Evolutionary conservation across 53 echinoderm and acorn worm genomes (phyloP).

Genomic region (Arbacia lixula): DNA sequence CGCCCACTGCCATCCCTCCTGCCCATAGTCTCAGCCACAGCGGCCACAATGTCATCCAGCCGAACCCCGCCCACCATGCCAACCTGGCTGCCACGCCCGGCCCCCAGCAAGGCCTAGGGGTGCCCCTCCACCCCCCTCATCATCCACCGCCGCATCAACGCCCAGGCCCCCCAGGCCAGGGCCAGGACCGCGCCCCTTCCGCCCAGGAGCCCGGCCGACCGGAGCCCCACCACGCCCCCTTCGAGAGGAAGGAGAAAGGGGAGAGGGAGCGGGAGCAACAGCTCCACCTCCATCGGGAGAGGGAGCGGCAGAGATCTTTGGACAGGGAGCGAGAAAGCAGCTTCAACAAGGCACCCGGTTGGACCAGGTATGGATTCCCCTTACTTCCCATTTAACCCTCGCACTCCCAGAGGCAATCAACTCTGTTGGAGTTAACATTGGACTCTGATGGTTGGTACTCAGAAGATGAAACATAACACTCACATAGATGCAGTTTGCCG

Average conservation of each 20-base stretch:
- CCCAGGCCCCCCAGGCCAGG: not conserved
- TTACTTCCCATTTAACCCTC: not conserved
- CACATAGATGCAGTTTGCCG: too few relatives aligned
- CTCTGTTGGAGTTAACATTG: too few relatives aligned
- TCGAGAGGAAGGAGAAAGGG: constrained; percentile 39
- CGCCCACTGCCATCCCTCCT: not conserved
- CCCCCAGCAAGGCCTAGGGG: constrained; percentile 52
- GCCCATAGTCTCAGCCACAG: constrained; percentile 4
- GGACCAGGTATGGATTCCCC: constrained; percentile 13
- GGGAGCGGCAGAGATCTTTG: constrained; percentile 5
- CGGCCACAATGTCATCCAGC: constrained; percentile 49
- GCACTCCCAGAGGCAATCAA: too few relatives aligned
- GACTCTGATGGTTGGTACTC: too few relatives aligned
- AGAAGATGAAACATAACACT: too few relatives aligned
- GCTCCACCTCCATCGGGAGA: constrained; percentile 33
- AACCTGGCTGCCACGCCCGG: not conserved
- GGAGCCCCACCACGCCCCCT: constrained; percentile 7
- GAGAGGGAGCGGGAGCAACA: constrained; percentile 54
- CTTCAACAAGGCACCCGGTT: constrained; percentile 35
- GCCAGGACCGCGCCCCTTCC: not conserved
- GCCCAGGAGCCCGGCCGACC: constrained; percentile 31
- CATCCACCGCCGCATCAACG: not conserved
- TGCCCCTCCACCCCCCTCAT: constrained; percentile 1
- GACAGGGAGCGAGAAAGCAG: constrained; percentile 14
- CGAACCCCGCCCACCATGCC: constrained; percentile 32